Base-by-base conservation (phyloP, 2,113 vertebrate genomes). In the Ceyx margarethae region DNA sequence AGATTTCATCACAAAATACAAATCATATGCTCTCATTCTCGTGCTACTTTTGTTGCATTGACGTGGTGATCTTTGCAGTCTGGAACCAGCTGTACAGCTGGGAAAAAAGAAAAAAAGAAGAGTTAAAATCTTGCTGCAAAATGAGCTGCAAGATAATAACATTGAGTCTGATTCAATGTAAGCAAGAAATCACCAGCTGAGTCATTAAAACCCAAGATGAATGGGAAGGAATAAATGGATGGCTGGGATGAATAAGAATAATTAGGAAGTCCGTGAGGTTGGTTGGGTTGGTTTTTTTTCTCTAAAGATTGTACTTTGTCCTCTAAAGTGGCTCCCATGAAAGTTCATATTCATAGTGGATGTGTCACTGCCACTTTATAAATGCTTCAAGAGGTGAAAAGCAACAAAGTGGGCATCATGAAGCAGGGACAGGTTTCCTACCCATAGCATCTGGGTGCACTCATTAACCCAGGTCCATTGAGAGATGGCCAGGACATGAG, bases 181-280 rank as follows among this genome's bases (percentile, higher is more conserved):
- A 93, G 89, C 87, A 94, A 92, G 79, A 94, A 85, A 94, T 92
- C 84, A 65, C 68, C 68, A 86, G 53, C 91, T 94, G 95, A 89
- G 71, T 85, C 88, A 89, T 93, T 96, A 82, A 81, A 88, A 85
- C 2, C n/a, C 37, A 61, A 87, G 78, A 93, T 96, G 84, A 95
- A 94, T 92, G 85, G 69, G 71, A 90, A 65, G 74, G 35, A 64
- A 74, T 93, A 90, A 87, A 73, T 64, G 43, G 73, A 50, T 92
- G 66, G 53, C 75, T 71, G 0, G 1, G 51, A 91, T 89, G 83
- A 96, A 84, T 88, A 62, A 74, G 81, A 91, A 73, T 85, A 60
- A 91, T 93, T 92, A 93, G 64, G 67, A 81, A 87, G 56, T n/a
- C 40, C 1, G 1, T 53, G 66, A 62, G 75, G 91, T 80, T 75